Evolutionary conservation across 2,888 invertebrate species (phyloP).

Genomic region (Synergus laeviventris): DNA sequence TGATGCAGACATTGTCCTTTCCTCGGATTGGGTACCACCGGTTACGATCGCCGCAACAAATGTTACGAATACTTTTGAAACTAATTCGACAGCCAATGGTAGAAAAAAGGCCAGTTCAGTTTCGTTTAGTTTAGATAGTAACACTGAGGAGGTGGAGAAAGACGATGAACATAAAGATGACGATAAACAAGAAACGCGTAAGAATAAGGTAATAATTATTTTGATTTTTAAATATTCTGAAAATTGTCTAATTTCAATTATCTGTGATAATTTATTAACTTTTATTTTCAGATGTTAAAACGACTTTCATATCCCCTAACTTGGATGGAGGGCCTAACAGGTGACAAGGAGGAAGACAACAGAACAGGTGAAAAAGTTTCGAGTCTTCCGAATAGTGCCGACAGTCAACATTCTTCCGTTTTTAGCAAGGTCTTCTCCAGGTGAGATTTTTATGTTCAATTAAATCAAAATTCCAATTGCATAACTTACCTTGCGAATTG

Average conservation of each 20-base stretch:
- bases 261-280: neutral
- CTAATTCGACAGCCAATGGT: slow-evolving; percentile 75
- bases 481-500: slow-evolving; percentile 38
- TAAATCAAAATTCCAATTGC: neutral
- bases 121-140: slow-evolving; percentile 84
- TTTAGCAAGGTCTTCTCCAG: slow-evolving; percentile 95
- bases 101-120: slow-evolving; percentile 85
- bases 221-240: slow-evolving; percentile 16
- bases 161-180: slow-evolving; percentile 76
- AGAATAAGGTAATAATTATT: slow-evolving; percentile 82
- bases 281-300: slow-evolving; percentile 87
- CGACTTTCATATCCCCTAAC: slow-evolving; percentile 93
- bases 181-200: slow-evolving; percentile 79
- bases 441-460: slow-evolving; percentile 76
- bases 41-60: slow-evolving; percentile 86
- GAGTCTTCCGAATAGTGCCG: slow-evolving; percentile 80
- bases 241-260: slow-evolving; percentile 29
- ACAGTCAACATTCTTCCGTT: slow-evolving; percentile 84
- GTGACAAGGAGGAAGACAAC: slow-evolving; percentile 83
- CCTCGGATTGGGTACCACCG: slow-evolving; percentile 92
- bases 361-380: slow-evolving; percentile 79
- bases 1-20: slow-evolving; percentile 91
- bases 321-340: slow-evolving; percentile 93
- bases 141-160: slow-evolving; percentile 76
- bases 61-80: slow-evolving; percentile 79